Evolutionary conservation across 2,888 invertebrate species (phyloP).

Genomic region (Lamproptera curius): DNA sequence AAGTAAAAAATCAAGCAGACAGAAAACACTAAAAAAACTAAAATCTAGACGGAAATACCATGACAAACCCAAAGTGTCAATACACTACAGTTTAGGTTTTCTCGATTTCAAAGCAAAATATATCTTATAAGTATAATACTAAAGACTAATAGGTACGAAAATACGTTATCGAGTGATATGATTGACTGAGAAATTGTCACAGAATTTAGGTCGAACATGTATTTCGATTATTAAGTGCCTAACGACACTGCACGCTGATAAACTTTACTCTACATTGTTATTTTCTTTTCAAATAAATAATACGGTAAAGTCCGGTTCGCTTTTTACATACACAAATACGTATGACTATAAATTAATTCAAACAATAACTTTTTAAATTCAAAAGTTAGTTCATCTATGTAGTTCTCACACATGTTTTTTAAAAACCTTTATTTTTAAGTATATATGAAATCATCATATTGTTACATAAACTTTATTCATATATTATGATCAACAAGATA

Average conservation of each 20-base stretch:
- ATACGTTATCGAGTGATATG: conserved; percentile 44
- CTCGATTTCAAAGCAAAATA: conserved; percentile 28
- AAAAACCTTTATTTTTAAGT: too few species aligned
- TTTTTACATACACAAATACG: too few species aligned
- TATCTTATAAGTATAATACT: conserved; percentile 29
- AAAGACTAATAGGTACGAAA: conserved; percentile 27
- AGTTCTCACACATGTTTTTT: too few species aligned
- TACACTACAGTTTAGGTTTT: conserved; percentile 22
- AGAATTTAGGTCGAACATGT: conserved; percentile 62
- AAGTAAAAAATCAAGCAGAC: too few species aligned
- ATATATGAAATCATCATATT: too few species aligned
- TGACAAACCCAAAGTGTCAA: conserved; percentile 42
- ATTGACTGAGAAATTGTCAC: conserved; percentile 41
- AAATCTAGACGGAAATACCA: conserved; percentile 39
- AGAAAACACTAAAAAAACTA: too few species aligned
- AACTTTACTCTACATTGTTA: conserved; percentile 24
- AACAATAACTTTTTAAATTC: too few species aligned
- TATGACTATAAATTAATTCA: too few species aligned
- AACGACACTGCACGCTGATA: conserved; percentile 39
- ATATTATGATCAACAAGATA: too few species aligned
- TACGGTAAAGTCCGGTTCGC: neutral
- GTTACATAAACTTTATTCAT: too few species aligned
- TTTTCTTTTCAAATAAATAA: conserved; percentile 1
- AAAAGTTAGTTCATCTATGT: too few species aligned
- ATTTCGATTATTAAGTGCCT: conserved; percentile 43